Evolutionary conservation across 2,797 vertebrate genomes (phyloP), one percentile per base, ranked within the genome.

Genomic region (Hyperoplus immaculatus): DNA sequence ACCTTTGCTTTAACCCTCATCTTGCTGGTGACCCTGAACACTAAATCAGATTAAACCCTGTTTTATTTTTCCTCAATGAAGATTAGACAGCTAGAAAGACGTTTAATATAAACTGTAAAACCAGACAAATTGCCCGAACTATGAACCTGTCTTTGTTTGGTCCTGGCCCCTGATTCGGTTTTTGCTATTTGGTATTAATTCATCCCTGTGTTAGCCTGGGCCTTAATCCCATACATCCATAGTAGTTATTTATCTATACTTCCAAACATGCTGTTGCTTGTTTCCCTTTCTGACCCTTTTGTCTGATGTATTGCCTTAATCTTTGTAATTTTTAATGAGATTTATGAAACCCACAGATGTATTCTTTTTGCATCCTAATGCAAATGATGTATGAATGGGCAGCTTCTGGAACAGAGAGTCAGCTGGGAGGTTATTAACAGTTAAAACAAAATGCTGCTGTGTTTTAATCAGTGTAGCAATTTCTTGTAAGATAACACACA

Each of bases 381-480:
- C 56, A 76, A 61, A 83, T 78, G 57, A 71, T 87, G 39, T 70
- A 55, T 76, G 73, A 75, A 76, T 54, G 66, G 83, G 46, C 60
- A 42, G 58, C 62, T 75, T 77, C 56, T 76, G 68, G 60, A 66
- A 58, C 54, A 53, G 41, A 6, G 21, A 21, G 59, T 79, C 75
- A 72, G 42, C 42, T 51, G 65, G 54, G 69, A 81, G 43, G 62
- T 75, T 78, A 72, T 74, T 65, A 77, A 72, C 78, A 73, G 10
- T 75, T 74, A 65, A 73, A 72, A 65, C 47, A 62, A 85, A 82
- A 87, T 41, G 59, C 61, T 62, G 46, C 75, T 55, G 43, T 82
- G 58, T 54, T 69, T 69, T 71, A 62, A 65, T 69, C 13, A 67
- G 43, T 73, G 54, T 70, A 55, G 53, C 14, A 15, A 21, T 70